Conservation (phyloP, 2,888 invertebrate genomes). For the Troides oblongomaculatus region DNA sequence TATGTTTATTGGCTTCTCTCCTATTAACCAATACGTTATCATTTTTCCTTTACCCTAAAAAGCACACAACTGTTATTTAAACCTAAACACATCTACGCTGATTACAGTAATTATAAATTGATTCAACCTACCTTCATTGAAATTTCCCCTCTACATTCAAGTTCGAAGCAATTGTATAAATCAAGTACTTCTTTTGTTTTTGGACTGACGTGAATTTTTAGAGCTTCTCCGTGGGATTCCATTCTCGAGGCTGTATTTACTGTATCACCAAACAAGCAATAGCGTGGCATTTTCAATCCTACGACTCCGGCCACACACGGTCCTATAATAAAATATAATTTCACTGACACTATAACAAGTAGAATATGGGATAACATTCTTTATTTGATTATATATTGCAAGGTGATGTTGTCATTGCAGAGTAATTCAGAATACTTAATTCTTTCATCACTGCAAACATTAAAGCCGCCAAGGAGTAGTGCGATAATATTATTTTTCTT, state of each 20-base stretch:
- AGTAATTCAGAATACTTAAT: not conserved
- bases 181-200: slow-evolving; percentile 92
- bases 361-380: not conserved
- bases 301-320: slow-evolving; percentile 94
- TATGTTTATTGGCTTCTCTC: slow-evolving; percentile 74
- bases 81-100: not conserved
- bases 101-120: not conserved
- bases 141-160: slow-evolving; percentile 92
- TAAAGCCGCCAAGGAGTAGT: not conserved
- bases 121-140: slow-evolving; percentile 88
- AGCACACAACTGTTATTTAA: slow-evolving; percentile 13
- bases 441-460: not conserved
- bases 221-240: slow-evolving; percentile 94
- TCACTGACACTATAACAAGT: not conserved
- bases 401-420: not conserved
- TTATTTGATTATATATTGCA: not conserved
- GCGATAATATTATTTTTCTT: too few relatives aligned
- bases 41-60: slow-evolving; percentile 92
- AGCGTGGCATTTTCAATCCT: slow-evolving; percentile 95
- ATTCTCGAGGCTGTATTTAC: slow-evolving; percentile 94
- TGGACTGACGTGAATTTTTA: slow-evolving; percentile 95
- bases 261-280: slow-evolving; percentile 95
- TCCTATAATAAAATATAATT: slow-evolving; percentile 62
- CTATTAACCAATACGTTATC: slow-evolving; percentile 92
- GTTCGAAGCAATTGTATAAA: slow-evolving; percentile 89